Base-by-base conservation (phyloP, 1,140 invertebrate species). In the Sycobia sp. region DNA sequence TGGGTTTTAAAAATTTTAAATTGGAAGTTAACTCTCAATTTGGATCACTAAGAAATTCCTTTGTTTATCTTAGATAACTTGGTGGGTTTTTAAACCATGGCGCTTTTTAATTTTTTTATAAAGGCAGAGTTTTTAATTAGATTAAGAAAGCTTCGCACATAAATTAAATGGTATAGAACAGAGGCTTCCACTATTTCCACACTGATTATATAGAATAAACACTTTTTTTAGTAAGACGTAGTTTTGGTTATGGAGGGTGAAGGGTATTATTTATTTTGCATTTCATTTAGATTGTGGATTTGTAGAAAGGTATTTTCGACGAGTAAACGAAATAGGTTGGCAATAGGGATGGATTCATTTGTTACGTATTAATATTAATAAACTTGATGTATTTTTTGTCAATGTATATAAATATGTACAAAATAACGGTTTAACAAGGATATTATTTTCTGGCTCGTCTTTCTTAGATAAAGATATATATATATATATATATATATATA, bases 241-340 rank as follows among this genome's bases (percentile, higher is more conserved):
- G 49, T 36, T 11, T 61, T 54, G 50, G 53, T 50, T 51, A 46
- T 34, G 61, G 54, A 56, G 46, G 61, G 61, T 63, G 61, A 51
- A 56, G 61, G 61, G 54, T 50, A 36, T 44, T 50, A 11, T 62
- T 50, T 63, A 34, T 50, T 27, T 63, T 56, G 41, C 16, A n/a
- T 38, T 38, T 47, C 32, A 29, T 25, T 29, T 57, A 51, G 54
- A 22, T 51, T 43, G 43, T 41, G 51, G 60, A 54, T n/a, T 41
- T 25, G 23, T 63, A 63, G 46, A 50, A 47, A 36, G 32, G 27
- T 53, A 46, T 47, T 46, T 41, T 49, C 11, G 14, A 39, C 36
- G 34, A 41, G 4, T 49, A 44, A 41, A 54, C 4, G 34, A 56
- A 47, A 39, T 57, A 51, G 44, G 54, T 7, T 57, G 18, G 44